phyloP scores from a whole-genome alignment of 2,888 invertebrate genomes.

The Achlya flavicornis region DNA sequence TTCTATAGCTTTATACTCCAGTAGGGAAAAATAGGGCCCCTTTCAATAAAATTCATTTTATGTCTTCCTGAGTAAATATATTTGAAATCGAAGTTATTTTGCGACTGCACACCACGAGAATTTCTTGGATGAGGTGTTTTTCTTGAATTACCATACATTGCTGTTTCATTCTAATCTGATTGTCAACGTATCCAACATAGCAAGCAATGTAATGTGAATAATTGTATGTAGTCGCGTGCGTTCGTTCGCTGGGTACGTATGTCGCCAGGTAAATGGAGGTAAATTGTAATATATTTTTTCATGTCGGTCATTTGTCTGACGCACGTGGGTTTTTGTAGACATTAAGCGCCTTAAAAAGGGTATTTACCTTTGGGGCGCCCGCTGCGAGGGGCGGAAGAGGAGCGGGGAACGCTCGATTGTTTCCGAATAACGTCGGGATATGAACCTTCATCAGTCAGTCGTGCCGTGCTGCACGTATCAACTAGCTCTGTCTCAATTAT shows the following conservation, averaged over 20 bases:
- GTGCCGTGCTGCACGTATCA: neutral
- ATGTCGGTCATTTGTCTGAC: conserved; percentile 65
- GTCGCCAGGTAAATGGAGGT: conserved; percentile 42
- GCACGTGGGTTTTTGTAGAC: conserved; percentile 69
- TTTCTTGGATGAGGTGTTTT: neutral
- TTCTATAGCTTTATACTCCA: conserved; percentile 23
- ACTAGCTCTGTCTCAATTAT: neutral
- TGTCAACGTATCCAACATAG: neutral
- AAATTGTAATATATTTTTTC: conserved; percentile 65
- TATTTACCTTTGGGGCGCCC: conserved; percentile 46
- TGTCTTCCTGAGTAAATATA: conserved; percentile 58
- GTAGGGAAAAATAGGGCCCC: conserved; percentile 39
- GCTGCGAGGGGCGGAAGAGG: conserved; percentile 12
- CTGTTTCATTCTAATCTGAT: neutral
- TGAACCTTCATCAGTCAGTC: conserved; percentile 2
- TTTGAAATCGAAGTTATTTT: conserved; percentile 58
- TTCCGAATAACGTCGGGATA: conserved; percentile 29
- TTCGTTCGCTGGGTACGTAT: conserved; percentile 9
- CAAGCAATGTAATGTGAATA: neutral
- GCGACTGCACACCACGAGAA: conserved; percentile 20
- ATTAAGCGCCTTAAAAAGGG: conserved; percentile 67
- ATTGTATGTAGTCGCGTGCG: neutral
- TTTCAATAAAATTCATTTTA: conserved; percentile 55
- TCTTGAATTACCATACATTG: neutral
- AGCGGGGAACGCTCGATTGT: conserved; percentile 30